Evolutionary conservation across 2,888 invertebrate genomes (phyloP), one percentile per base, ranked within the genome.

Genomic region (Tiliacea aurago): DNA sequence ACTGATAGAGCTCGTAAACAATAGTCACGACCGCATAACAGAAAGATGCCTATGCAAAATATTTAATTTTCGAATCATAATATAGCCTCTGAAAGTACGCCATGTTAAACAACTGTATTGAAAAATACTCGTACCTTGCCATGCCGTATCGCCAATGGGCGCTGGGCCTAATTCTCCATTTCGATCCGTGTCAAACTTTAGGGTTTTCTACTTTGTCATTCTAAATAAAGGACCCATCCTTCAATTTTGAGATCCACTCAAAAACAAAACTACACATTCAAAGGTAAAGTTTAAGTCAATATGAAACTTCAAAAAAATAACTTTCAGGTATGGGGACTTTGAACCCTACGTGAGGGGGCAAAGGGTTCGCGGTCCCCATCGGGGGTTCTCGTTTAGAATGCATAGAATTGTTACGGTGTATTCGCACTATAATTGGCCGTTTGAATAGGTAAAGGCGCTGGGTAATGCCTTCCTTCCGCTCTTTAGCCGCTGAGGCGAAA

Each of bases 311-410:
- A 56, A 59, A 78, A 79, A 81, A 78, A 79, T 83, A 83, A 73
- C 58, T 80, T 70, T 58, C 53, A 61, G 80, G 69, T 71, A 41
- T 59, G 73, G 37, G 49, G 72, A 79, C 51, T 37, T 53, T 6
- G 23, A 18, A 43, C 69, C 55, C 69, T 62, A 67, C 64, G 62
- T 41, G 66, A 33, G 73, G 53, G 55, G 81, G 55, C 11, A 43
- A 51, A 66, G 64, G 64, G 51, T 49, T 49, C 18, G 41, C 15
- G 55, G 37, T 62, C 51, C 73, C 68, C 62, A 7, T 56, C 63
- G n/a, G 75, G 66, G 70, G 69, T 63, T 51, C 83, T 86, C 78
- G 73, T 85, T 84, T 84, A 76, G 73, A 85, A 85, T 85, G 87
- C 85, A 85, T 85, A 77, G 85, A 85, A 83, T 80, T 75, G 80